Conservation (phyloP, 2,888 invertebrate species). For the Aleiodes alternator region DNA sequence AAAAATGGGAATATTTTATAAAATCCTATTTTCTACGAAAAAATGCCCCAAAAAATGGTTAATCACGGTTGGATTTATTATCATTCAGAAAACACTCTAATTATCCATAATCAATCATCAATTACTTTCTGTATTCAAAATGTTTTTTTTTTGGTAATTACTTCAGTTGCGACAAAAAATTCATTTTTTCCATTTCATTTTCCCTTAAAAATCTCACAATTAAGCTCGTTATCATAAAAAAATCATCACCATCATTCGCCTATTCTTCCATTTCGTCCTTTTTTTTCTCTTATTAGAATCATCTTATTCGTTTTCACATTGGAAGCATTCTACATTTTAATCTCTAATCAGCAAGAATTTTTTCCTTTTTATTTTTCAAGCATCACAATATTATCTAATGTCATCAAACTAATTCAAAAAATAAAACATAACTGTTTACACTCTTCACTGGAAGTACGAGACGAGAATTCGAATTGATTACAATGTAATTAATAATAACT, state of each 20-base stretch:
- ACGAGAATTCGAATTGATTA: conserved; percentile 1
- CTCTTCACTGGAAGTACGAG: conserved; percentile 24
- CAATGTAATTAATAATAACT: conserved; percentile 21
- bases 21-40: conserved; percentile 41
- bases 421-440: neutral
- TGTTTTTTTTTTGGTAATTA: neutral
- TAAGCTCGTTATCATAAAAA: conserved; percentile 36
- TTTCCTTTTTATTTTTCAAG: conserved; percentile 7
- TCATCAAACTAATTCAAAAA: neutral
- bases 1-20: conserved; percentile 35
- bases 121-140: conserved; percentile 10
- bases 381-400: conserved; percentile 20
- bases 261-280: conserved; percentile 27
- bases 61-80: conserved; percentile 30
- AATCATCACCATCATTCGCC: conserved; percentile 12
- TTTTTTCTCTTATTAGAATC: conserved; percentile 17
- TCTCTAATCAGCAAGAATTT: conserved; percentile 23
- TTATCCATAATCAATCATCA: conserved; percentile 35
- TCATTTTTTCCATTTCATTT: conserved; percentile 6
- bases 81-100: conserved; percentile 40
- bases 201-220: conserved; percentile 29
- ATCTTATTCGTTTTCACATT: conserved; percentile 15
- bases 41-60: conserved; percentile 34
- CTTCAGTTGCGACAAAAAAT: conserved; percentile 15
- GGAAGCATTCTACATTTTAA: conserved; percentile 37